Conservation (phyloP, 2,797 vertebrate genomes). For the Acrossocheilus wenchowensis region DNA sequence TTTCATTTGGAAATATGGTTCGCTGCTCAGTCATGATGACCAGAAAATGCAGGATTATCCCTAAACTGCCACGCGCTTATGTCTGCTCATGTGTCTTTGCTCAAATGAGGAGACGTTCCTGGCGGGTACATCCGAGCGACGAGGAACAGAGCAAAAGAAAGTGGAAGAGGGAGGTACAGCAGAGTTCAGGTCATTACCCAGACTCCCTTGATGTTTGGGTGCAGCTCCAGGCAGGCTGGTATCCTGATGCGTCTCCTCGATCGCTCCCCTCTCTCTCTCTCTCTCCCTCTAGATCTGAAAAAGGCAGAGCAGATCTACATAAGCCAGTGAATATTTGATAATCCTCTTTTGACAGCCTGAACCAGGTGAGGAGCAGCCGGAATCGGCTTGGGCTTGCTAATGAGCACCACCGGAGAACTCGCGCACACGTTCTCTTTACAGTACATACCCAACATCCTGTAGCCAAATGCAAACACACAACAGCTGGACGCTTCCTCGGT, state of each 20-base stretch:
- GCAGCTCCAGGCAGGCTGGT: constrained; percentile 47
- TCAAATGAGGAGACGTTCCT: background rate
- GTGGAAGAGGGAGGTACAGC: constrained; percentile 29
- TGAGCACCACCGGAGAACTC: constrained; percentile 41
- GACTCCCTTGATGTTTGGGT: constrained; percentile 53
- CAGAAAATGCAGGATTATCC: constrained; percentile 27
- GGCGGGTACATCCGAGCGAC: background rate
- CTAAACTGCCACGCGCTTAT: constrained; percentile 1
- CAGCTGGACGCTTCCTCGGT: constrained; percentile 26
- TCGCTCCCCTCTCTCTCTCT: background rate
- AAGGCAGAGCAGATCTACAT: constrained; percentile 55
- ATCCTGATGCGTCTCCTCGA: constrained; percentile 27
- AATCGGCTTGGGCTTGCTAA: constrained; percentile 47
- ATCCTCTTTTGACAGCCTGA: constrained; percentile 52
- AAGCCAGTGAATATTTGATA: constrained; percentile 63
- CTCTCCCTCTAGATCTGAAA: constrained; percentile 35
- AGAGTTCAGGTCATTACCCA: constrained; percentile 55
- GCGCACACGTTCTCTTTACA: background rate
- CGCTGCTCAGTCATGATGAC: constrained; percentile 41
- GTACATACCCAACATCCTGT: constrained; percentile 24
- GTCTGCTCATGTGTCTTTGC: constrained; percentile 4
- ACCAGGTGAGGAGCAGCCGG: constrained; percentile 40
- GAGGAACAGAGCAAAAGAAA: constrained; percentile 11
- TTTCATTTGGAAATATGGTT: constrained; percentile 29
- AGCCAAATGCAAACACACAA: constrained; percentile 40